phyloP scores from a whole-genome alignment of 2,888 invertebrate species.

The Atrina japonica region DNA sequence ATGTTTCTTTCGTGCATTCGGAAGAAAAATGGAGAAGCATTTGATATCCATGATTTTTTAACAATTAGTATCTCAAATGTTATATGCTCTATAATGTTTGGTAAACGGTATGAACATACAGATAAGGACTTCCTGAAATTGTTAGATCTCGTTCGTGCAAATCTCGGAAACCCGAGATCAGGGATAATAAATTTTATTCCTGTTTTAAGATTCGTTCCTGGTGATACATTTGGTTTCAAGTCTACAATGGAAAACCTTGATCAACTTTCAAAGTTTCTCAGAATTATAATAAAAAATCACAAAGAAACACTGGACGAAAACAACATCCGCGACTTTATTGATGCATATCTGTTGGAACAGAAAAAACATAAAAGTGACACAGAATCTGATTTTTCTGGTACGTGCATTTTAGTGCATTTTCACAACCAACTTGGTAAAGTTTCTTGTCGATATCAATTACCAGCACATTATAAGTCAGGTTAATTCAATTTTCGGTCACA shows the following conservation, averaged over 20 bases:
- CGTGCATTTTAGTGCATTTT: too few relatives aligned
- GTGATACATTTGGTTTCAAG: constrained; percentile 9
- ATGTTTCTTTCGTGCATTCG: constrained; percentile 26
- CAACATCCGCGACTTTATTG: constrained; percentile 16
- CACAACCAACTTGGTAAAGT: too few relatives aligned
- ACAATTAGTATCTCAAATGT: constrained; percentile 51
- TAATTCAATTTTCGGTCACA: too few relatives aligned
- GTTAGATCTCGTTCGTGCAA: constrained; percentile 21
- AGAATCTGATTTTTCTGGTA: not conserved
- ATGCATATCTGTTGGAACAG: constrained; percentile 15
- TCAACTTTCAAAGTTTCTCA: not conserved
- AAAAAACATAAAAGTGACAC: not conserved
- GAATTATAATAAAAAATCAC: constrained; percentile 4
- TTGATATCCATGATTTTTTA: constrained; percentile 39
- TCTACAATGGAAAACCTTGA: not conserved
- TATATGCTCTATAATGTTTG: constrained; percentile 48
- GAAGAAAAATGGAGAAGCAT: constrained; percentile 21
- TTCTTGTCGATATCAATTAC: too few relatives aligned
- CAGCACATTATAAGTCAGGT: too few relatives aligned
- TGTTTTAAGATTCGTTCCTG: constrained; percentile 17
- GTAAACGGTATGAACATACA: constrained; percentile 39
- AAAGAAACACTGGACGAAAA: constrained; percentile 10
- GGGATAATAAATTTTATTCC: constrained; percentile 13
- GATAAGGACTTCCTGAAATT: constrained; percentile 40
- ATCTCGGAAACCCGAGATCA: too few relatives aligned